phyloP scores from a whole-genome alignment of 2,888 invertebrate genomes.

The Eilema depressum region DNA sequence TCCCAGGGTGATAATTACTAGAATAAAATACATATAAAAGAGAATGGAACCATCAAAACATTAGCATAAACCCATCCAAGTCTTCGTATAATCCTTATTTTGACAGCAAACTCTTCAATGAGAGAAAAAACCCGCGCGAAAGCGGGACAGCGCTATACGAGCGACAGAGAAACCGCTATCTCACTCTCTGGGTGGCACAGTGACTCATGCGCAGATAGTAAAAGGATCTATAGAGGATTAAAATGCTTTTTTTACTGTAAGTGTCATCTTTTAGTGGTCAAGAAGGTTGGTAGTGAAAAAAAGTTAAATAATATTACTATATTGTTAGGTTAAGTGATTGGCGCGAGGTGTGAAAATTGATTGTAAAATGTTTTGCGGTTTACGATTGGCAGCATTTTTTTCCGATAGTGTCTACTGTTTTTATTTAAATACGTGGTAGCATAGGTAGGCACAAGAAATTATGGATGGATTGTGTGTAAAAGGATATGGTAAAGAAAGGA shows the following conservation, averaged over 20 bases:
- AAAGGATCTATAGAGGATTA: conserved; percentile 67
- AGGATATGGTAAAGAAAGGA: too few species aligned
- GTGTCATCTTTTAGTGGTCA: conserved; percentile 62
- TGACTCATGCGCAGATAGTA: conserved; percentile 73
- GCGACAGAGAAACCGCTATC: conserved; percentile 54
- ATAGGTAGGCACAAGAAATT: too few species aligned
- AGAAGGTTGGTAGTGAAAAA: conserved; percentile 65
- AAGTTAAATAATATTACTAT: conserved; percentile 41
- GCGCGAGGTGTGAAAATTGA: conserved; percentile 37
- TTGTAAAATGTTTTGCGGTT: conserved; percentile 29
- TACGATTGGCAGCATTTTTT: conserved; percentile 2
- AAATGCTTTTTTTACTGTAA: conserved; percentile 48
- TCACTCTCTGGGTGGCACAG: conserved; percentile 79
- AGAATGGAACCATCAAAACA: conserved; percentile 10
- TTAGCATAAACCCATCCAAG: conserved; percentile 74
- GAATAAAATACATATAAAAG: background rate
- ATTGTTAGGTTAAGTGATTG: conserved; percentile 45
- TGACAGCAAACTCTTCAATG: conserved; percentile 85
- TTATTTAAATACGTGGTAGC: too few species aligned
- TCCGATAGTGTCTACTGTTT: conserved; percentile 3
- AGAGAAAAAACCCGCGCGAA: conserved; percentile 65
- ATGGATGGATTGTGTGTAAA: too few species aligned
- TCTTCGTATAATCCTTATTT: conserved; percentile 86
- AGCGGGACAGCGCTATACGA: conserved; percentile 62
- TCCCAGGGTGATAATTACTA: too few species aligned